Base-by-base conservation (phyloP, 37 sponge, comb jelly and placozoan genomes). In the Crambe crambe region DNA sequence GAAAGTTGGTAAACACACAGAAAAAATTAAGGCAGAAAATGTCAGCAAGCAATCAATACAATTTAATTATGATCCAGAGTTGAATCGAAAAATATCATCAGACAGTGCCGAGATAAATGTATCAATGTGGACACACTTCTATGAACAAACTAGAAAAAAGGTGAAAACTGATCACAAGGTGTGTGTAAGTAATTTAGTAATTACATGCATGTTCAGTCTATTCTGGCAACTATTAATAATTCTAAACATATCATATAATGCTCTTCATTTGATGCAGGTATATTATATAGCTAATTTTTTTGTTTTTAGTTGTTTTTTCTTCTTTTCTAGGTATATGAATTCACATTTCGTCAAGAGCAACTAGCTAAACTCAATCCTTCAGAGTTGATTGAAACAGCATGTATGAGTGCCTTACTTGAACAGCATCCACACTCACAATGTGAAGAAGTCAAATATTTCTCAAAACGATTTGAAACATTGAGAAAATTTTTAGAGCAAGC, bases 391-490 rank as follows among this genome's bases (percentile, higher is more conserved):
- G 57, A 75, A 34, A n/a, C 70, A 25, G 72, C 82, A 1, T 87
- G 72, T 37, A 37, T 87, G 20, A 75, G 82, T 81, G 83, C 88
- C 17, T 42, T 87, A 54, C 77, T 87, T n/a, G 88, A 87, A 40
- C 77, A 80, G 47, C 82, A 59, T 0, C 40, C 27, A 47, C 25
- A 36, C 59, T 38, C 10, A 41, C 22, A 47, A 34, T n/a, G 31
- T 20, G 12, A 31, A 23, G 51, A 12, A 61, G 29, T 5, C 2
- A 40, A 35, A 3, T 27, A 31, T 10, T 47, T 38, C 39, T 86
- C 88, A 5, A 25, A 69, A n/a, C 71, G 78, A 32, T 81, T 75
- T 31, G 37, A 35, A 6, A 70, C 37, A 26, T 34, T 81, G 1
- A 38, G 38, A 1, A n/a, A 59, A 0, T 87, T 87, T 41, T 44